These are phyloP conservation scores for Mastomys natalensis DNA, from an alignment of 2,113 vertebrate species.

Conservation along the genomic window DNA sequence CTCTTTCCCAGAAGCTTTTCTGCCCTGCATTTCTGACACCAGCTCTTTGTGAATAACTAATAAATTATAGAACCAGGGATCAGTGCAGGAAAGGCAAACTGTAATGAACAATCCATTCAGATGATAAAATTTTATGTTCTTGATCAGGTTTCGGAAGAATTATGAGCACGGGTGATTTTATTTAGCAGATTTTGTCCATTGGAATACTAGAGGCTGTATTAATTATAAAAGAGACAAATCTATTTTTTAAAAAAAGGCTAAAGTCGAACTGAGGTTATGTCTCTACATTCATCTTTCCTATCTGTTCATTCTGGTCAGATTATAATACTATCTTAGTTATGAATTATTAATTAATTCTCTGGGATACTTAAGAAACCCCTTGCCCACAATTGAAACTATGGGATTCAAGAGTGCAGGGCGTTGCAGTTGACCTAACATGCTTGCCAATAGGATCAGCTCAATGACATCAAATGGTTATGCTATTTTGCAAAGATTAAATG, in stretches of 20 bases:
- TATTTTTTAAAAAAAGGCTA: conserved; percentile 16
- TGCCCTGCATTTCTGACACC: conserved; percentile 9
- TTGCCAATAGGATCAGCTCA: neutral
- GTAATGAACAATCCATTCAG: conserved; percentile 76
- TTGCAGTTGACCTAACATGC: neutral
- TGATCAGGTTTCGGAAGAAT: conserved; percentile 79
- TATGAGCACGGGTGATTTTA: conserved; percentile 69
- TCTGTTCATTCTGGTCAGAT: conserved; percentile 67
- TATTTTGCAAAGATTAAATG: conserved; percentile 28
- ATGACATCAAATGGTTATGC: neutral
- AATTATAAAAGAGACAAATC: conserved; percentile 69
- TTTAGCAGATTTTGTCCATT: conserved; percentile 66
- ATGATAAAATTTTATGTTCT: conserved; percentile 78
- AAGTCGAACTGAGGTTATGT: conserved; percentile 72
- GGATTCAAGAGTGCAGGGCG: neutral
- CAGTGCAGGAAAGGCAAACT: conserved; percentile 12
- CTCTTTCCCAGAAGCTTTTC: conserved; percentile 8
- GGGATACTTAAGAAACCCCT: conserved; percentile 45
- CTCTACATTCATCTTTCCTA: conserved; percentile 35
- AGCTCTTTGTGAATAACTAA: conserved; percentile 63
- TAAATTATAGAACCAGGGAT: conserved; percentile 74
- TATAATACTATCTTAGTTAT: conserved; percentile 47
- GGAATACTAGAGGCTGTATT: conserved; percentile 67
- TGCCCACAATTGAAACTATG: conserved; percentile 15
- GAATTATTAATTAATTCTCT: conserved; percentile 68